Evolutionary conservation across 2,888 invertebrate species (phyloP), one percentile per base, ranked within the genome.

Genomic region (Cosmorhoe ocellata): DNA sequence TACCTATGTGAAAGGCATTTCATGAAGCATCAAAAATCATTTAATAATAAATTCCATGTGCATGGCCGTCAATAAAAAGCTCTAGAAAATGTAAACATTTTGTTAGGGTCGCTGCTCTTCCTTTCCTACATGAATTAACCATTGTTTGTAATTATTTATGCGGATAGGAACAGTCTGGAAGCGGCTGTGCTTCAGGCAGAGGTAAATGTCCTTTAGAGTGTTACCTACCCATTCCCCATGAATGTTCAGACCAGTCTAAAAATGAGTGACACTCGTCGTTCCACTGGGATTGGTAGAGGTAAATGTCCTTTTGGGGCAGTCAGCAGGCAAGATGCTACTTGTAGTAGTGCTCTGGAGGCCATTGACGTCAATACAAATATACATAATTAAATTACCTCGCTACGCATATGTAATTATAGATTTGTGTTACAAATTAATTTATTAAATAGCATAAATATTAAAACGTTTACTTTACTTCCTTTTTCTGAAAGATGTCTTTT

Each of bases 361-460:
- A 47, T 67, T 74, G 74, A 74, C 74, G 73, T 74, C 74, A 74
- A 66, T 68, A 61, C 61, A 60, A 63, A 39, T 14, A 66, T 68
- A 69, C 64, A 71, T 69, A 67, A 63, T 64, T 61, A 62, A 67
- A 48, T 55, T 66, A 18, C 11, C 59, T 59, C 58, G 56, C 64
- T 55, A 61, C 61, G 64, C 58, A 62, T 63, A 57, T 4, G 4
- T 69, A 63, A 69, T 66, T 65, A 67, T 65, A 61, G 47, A 66
- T 57, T 58, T 48, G 45, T 56, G 44, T 39, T 43, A 31, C 57
- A 62, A 65, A 67, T 32, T 30, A 28, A 39, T 34, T 36, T 33
- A 37, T 18, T 40, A 11, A 44, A 30, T 41, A 34, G 10, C 40
- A 41, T 48, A 41, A 11, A 22, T n/a, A n/a, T n/a, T 42, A 42